Percentiles rank a stretch among this genome's conserved stretches.
phyloP scores from a whole-genome alignment of 2,888 invertebrate species.

The Idaea straminata region DNA sequence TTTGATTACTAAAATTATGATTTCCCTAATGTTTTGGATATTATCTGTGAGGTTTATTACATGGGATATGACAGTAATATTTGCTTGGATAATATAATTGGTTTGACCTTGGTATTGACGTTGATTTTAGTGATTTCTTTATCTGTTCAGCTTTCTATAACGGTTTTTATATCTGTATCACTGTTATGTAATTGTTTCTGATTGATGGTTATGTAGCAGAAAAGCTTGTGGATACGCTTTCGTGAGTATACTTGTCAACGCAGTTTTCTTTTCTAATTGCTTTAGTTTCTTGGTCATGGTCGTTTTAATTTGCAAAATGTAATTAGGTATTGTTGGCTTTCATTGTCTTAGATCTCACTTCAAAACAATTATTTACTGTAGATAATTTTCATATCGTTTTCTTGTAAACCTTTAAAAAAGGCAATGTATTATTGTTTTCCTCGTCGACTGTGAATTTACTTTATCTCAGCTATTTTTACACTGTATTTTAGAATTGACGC shows the following conservation, averaged over 20 bases:
- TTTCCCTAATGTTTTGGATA: background rate
- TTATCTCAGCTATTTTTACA: background rate
- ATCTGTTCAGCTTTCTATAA: constrained; percentile 27
- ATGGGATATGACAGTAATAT: background rate
- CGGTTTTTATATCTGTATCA: constrained; percentile 22
- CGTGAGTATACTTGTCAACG: constrained; percentile 31
- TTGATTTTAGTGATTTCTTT: constrained; percentile 16
- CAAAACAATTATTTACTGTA: background rate
- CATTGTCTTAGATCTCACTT: background rate
- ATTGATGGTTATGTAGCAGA: background rate
- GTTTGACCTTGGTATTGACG: constrained; percentile 21
- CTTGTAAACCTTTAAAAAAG: background rate
- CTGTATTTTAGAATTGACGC: background rate
- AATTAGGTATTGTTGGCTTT: background rate
- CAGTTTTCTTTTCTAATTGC: constrained; percentile 18
- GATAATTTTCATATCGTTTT: background rate
- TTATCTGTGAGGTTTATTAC: background rate
- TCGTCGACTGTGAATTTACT: background rate
- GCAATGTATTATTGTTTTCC: background rate
- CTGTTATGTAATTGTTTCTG: constrained; percentile 23
- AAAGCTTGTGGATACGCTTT: constrained; percentile 31
- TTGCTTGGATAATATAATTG: background rate
- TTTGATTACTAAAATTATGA: background rate
- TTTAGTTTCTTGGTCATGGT: constrained; percentile 8
- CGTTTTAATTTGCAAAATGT: constrained; percentile 8